These are phyloP conservation scores for Ruditapes philippinarum DNA, from an alignment of 1,140 invertebrate species.

Conservation along the genomic window DNA sequence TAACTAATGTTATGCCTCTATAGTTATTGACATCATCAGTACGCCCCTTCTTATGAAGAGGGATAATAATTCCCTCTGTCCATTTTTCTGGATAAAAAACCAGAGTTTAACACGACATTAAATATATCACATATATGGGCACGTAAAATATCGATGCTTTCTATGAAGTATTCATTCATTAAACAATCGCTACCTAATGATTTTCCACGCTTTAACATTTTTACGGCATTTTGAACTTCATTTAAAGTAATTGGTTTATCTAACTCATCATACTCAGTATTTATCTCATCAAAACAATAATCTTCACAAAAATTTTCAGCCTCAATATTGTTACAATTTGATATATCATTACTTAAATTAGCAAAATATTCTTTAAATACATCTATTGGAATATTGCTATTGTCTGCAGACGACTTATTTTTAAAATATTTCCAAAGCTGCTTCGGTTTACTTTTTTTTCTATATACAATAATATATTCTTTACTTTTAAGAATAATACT, in stretches of 20 bases:
- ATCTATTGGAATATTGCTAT: background rate
- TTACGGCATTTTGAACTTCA: conserved; percentile 2
- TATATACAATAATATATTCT: background rate
- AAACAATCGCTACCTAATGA: conserved; percentile 30
- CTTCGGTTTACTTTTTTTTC: background rate
- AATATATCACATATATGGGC: conserved; percentile 41
- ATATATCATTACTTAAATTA: background rate
- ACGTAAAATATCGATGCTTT: conserved; percentile 19
- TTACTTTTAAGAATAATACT: background rate
- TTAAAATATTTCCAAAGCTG: background rate
- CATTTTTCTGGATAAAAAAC: conserved; percentile 52
- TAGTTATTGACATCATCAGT: conserved; percentile 59
- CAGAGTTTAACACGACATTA: conserved; percentile 55
- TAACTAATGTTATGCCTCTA: conserved; percentile 64
- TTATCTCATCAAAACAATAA: background rate
- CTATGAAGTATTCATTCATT: conserved; percentile 65
- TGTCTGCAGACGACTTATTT: background rate
- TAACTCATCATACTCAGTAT: background rate
- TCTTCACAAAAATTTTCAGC: background rate
- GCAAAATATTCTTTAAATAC: background rate
- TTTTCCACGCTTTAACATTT: background rate
- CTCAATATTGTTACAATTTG: background rate
- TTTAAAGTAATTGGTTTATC: background rate
- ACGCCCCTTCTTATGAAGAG: conserved; percentile 61
- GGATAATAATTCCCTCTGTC: conserved; percentile 61